phyloP scores from a whole-genome alignment of 2,797 vertebrate species.

The Alauda arvensis region DNA sequence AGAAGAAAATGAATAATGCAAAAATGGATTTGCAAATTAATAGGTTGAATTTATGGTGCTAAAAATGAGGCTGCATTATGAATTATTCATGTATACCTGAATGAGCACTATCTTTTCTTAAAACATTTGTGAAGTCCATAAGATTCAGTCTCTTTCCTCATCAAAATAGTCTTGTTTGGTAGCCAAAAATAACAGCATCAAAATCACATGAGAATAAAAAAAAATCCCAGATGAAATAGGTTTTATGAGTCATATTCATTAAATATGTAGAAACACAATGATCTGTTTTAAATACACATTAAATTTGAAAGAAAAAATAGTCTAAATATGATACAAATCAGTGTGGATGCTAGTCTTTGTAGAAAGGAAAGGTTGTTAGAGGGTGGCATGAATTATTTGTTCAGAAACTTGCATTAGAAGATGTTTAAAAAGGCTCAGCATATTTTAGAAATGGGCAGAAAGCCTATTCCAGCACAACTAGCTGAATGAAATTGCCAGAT shows the following conservation, averaged over 20 bases:
- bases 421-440: not conserved
- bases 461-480: not conserved
- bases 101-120: not conserved
- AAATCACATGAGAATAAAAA: not conserved
- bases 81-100: constrained; percentile 47
- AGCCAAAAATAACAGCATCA: constrained; percentile 10
- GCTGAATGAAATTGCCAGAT: not conserved
- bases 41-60: not conserved
- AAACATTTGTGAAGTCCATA: not conserved
- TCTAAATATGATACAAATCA: not conserved
- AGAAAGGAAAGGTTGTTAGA: not conserved
- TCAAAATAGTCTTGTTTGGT: not conserved
- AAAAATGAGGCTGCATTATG: constrained; percentile 24
- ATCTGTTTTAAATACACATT: constrained; percentile 6
- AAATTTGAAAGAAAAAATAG: not conserved
- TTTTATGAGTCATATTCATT: constrained; percentile 25
- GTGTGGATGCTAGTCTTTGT: not conserved
- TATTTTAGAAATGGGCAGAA: not conserved
- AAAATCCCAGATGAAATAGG: not conserved
- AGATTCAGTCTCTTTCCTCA: not conserved
- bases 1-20: constrained; percentile 53
- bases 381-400: not conserved
- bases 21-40: constrained; percentile 50
- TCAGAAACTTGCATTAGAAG: not conserved
- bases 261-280: constrained; percentile 22